Evolutionary conservation across 2,113 vertebrate genomes (phyloP), one percentile per base, ranked within the genome.

Genomic region (Procavia capensis): DNA sequence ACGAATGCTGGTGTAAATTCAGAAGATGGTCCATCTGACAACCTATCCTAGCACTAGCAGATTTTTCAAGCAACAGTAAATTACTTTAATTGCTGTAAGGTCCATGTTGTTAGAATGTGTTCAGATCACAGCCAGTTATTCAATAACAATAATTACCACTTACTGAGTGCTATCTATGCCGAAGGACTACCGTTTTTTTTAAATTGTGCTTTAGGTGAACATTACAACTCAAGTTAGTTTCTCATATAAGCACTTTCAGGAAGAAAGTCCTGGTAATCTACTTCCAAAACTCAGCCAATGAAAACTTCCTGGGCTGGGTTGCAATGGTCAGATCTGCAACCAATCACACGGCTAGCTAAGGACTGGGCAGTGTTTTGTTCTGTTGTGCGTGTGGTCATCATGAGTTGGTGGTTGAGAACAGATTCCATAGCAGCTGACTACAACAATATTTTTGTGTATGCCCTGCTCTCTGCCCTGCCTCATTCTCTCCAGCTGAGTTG

Each of bases 31-130:
- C 90, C 39, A 36, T 85, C 27, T 93, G 79, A 88, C 96, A 29
- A 95, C 10, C 57, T 66, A 29, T 14, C 27, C 41, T 83, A 76
- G 82, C 50, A 41, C 34, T 43, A 92, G 14, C 34, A 96, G 76
- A 79, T 54, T 54, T 89, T 96, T 91, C 63, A 94, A 85, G 27
- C 41, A 87, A 43, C 29, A 91, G 50, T 72, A 85, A 79, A 72
- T 94, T 43, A 91, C 80, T 78, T 96, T 88, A 72, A 90, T 82
- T 27, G 10, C 31, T 3, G 24, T 54, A 29, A 90, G 68, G 4
- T 66, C n/a, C 5, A 29, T 79, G 68, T 79, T 88, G 22, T 95
- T 74, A 85, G 50, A 92, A 90, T 75, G 25, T 64, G 87, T 89
- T 95, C 64, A 64, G 68, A 87, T 81, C 29, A 91, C 5, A 31